These are phyloP conservation scores for Echeneis naucrates DNA, from an alignment of 2,797 vertebrate genomes.

Conservation along the genomic window DNA sequence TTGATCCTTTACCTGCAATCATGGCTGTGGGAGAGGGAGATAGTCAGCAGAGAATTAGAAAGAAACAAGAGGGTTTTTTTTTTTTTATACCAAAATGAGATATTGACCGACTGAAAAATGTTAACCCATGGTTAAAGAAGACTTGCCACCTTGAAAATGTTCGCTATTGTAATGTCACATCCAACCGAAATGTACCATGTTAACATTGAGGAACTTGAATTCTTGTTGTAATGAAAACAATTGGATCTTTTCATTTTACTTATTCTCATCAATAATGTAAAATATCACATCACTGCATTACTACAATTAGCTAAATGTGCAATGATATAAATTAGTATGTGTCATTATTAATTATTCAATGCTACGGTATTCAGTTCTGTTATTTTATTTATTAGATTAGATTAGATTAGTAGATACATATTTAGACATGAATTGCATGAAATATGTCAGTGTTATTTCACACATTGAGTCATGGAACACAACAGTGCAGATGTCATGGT, in stretches of 20 bases:
- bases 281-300: neutral
- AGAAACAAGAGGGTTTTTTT: conserved; percentile 49
- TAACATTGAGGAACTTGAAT: conserved; percentile 2
- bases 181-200: neutral
- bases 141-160: conserved; percentile 18
- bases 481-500: too few species aligned
- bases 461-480: too few species aligned
- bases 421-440: too few species aligned
- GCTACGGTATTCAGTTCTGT: too few species aligned
- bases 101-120: conserved; percentile 53
- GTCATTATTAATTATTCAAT: too few species aligned
- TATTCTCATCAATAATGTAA: neutral
- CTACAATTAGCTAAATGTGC: neutral
- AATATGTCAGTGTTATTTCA: too few species aligned
- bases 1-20: conserved; percentile 74
- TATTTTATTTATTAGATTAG: too few species aligned
- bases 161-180: conserved; percentile 1
- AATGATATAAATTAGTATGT: too few species aligned
- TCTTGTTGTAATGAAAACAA: too few species aligned
- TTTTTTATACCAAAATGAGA: conserved; percentile 58
- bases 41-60: conserved; percentile 45
- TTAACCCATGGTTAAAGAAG: conserved; percentile 19
- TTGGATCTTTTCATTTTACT: too few species aligned
- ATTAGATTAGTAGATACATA: too few species aligned
- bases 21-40: conserved; percentile 53